Evolutionary conservation across 2,113 vertebrate genomes (phyloP), one percentile per base, ranked within the genome.

Genomic region (Rousettus leschenaultii): DNA sequence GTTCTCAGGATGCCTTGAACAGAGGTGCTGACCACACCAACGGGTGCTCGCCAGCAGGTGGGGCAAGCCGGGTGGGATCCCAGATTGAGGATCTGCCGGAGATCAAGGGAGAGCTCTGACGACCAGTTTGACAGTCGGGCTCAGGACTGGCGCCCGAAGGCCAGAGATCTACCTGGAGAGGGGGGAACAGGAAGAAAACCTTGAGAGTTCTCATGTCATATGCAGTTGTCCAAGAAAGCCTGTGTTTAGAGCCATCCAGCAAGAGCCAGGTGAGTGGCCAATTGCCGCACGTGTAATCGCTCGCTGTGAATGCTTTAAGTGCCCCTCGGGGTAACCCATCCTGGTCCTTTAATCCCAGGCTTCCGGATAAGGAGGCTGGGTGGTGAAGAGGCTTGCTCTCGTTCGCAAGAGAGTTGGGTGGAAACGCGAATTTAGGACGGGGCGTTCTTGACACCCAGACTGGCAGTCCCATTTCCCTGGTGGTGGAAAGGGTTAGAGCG

Each of bases 281-380:
- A 71, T 89, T 43, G 1, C 30, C 7, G 57, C 82, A 26, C 40
- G 57, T 18, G 35, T 75, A 73, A 80, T 92, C 93, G 91, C 70
- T 92, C 93, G 91, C 70, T 2, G 2, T 28, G 61, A 53, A 59
- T 45, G 97, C 94, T 92, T 89, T 92, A 48, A 92, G 94, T 84
- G 92, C 22, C n/a, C 53, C 85, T 84, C 0, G 1, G 77, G 89
- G 79, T 70, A 86, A 93, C 96, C 96, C 48, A 0, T 43, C 65
- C 89, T 80, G 87, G 95, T 89, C 79, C 94, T 89, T 95, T 94
- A 85, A 95, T 89, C 89, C 87, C 86, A 84, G 91, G 30, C 89
- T 93, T 89, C 33, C 74, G 89, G 89, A 90, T 89, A 85, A 90
- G 93, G 92, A 95, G 87, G 51, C 59, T 5, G 19, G 33, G 43